Base-by-base conservation (phyloP, 2,797 vertebrate genomes). In the Alcedo quadribrachys region DNA sequence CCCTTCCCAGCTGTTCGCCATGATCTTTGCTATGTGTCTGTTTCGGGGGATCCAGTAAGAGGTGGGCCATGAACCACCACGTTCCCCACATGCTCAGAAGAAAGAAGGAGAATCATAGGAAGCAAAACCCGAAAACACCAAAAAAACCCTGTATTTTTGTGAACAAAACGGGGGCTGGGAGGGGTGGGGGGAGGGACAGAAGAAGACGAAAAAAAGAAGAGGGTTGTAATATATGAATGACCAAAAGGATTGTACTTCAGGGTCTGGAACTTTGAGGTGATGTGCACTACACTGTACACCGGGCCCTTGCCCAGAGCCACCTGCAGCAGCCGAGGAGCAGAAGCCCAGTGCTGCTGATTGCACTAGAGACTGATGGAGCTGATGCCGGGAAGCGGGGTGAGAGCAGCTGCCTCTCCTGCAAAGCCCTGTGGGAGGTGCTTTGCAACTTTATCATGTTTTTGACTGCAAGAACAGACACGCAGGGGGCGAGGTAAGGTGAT, bases 1-100 rank as follows among this genome's bases (percentile, higher is more conserved):
- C 6, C 58, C 50, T 96, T 90, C 28, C 15, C 97, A 99, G 99
- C 98, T 99, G 32, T 98, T 99, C 21, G 98, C 98, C 89, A 99
- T 99, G 99, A 97, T 99, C 92, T 99, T 99, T 53, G 98, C 99
- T 22, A 99, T 99, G 98, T 99, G 98, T 97, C 97, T 99, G 91
- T 99, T 99, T 96, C 97, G 98, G 94, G 98, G 99, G 65, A 99
- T 99, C 97, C 98, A 99, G 96, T 99, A 98, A 96, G 55, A 80
- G 84, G 95, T 66, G 88, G 93, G 93, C 85, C 32, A 2, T 16
- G 69, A 90, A 74, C 62, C 30, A 25, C 28, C 28, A 17, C 1
- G 2, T 73, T 92, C 81, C 68, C 61, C 67, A 86, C 8, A 0
- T 8, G 4, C 54, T 94, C 81, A 60, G 97, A 98, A 97, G 97